A percentile compares a stretch with the other conserved stretches of the same genome.
Evolutionary conservation across 2,888 invertebrate species (phyloP).

Genomic region (Dioctria rufipes): DNA sequence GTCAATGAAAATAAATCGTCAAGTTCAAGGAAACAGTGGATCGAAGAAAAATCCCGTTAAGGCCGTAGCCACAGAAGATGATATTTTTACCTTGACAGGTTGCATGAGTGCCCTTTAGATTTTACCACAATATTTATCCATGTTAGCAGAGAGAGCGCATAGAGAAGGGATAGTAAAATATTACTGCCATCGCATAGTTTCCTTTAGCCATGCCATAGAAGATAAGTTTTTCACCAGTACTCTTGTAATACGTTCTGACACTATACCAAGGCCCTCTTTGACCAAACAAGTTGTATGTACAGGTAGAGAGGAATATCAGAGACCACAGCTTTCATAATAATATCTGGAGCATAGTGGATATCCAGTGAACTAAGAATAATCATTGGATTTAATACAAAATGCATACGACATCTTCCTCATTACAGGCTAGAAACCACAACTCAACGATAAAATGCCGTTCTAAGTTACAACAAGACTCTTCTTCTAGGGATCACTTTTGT

Average conservation of each 20-base stretch:
- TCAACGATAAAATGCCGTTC: slow-evolving; percentile 46
- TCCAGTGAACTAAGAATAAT: slow-evolving; percentile 58
- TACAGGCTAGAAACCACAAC: slow-evolving; percentile 53
- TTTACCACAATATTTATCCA: slow-evolving; percentile 32
- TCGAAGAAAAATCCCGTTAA: slow-evolving; percentile 51
- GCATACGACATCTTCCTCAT: slow-evolving; percentile 59
- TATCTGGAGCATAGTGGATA: slow-evolving; percentile 50
- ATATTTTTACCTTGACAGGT: slow-evolving; percentile 59
- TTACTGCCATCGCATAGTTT: slow-evolving; percentile 34
- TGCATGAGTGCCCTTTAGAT: slow-evolving; percentile 42
- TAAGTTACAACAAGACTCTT: slow-evolving; percentile 39
- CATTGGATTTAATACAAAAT: slow-evolving; percentile 57
- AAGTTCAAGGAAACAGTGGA: slow-evolving; percentile 59
- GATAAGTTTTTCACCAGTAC: slow-evolving; percentile 30
- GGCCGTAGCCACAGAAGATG: slow-evolving; percentile 56
- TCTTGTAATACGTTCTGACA: slow-evolving; percentile 55
- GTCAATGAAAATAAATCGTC: slow-evolving; percentile 56
- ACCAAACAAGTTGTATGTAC: slow-evolving; percentile 27
- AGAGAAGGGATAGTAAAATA: neutral
- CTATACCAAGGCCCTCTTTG: slow-evolving; percentile 31
- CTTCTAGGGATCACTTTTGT: slow-evolving; percentile 44
- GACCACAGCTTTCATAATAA: neutral
- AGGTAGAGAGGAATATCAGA: slow-evolving; percentile 5
- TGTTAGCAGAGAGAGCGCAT: neutral
- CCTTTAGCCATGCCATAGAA: slow-evolving; percentile 15